Evolutionary conservation across 2,113 vertebrate genomes (phyloP), one percentile per base, ranked within the genome.

Genomic region (Microtus richardsoni): DNA sequence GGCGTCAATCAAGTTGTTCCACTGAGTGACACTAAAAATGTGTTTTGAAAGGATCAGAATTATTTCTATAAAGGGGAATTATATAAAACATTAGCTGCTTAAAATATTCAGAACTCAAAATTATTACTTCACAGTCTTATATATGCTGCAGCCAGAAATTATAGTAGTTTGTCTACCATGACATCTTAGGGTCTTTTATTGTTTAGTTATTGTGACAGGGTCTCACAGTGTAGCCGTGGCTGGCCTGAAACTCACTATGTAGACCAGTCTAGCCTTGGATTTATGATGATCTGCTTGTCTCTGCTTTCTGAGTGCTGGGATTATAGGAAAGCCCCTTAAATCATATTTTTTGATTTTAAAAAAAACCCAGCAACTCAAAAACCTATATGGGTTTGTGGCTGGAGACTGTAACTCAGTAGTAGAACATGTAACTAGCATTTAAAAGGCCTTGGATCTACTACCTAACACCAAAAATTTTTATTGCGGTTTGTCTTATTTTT

Each of bases 11-110:
- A 93, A 82, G 54, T 96, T 92, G 82, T 60, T 96, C 49, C 79
- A 60, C n/a, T 78, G 58, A 95, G 80, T 96, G 86, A 86, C 71
- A 70, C 21, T 86, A 60, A 93, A 94, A 78, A 78, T 94, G 88
- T 54, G 62, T 86, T 95, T 97, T 95, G 87, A 92, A 96, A 91
- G 47, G 62, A 89, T 68, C 47, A 86, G 71, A 91, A 94, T 85
- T 95, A 94, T 73, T 95, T 79, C 93, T 70, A 92, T 39, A 89
- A 88, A 96, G 74, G 79, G 93, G 68, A 97, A 49, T 94, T 94
- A 91, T 75, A 74, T 74, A 84, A 96, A 93, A 84, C 30, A 66
- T 84, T 89, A 94, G 54, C 49, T 54, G 82, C 28, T 73, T 83
- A 92, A 96, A 87, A 84, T 19, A 92, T 58, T 62, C 54, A 28